phyloP scores from a whole-genome alignment of 2,888 invertebrate genomes.

The Drosophila parthenogenetica region DNA sequence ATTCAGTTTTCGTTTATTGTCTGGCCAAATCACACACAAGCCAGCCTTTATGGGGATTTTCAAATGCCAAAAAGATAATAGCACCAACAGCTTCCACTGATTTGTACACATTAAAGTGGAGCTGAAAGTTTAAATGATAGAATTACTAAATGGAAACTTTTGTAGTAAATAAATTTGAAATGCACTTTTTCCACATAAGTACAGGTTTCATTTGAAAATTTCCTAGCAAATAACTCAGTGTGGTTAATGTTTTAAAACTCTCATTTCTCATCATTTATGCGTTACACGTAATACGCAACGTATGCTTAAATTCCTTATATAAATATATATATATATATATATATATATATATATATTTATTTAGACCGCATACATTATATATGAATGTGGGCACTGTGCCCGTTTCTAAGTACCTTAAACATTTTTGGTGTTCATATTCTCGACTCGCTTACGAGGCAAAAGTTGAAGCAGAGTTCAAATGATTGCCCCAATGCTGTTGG shows the following conservation, averaged over 20 bases:
- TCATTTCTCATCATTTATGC: not conserved
- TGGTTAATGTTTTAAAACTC: not conserved
- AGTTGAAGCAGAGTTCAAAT: slow-evolving; percentile 64
- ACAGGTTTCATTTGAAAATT: not conserved
- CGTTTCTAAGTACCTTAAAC: slow-evolving; percentile 22
- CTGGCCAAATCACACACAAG: not conserved
- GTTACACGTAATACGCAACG: slow-evolving; percentile 1
- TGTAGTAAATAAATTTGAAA: no score
- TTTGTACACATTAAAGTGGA: no score
- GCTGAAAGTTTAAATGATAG: no score
- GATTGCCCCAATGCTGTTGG: slow-evolving; percentile 47
- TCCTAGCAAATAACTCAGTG: not conserved
- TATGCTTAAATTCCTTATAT: slow-evolving; percentile 18
- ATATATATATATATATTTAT: not conserved
- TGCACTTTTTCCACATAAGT: no score
- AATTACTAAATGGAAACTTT: no score
- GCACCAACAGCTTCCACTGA: no score
- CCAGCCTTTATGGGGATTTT: not conserved
- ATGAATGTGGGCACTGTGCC: slow-evolving; percentile 10
- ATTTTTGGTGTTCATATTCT: slow-evolving; percentile 37
- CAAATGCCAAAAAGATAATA: no score
- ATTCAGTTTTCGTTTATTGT: not conserved
- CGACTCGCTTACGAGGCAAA: slow-evolving; percentile 47
- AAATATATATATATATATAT: no score
- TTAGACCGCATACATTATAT: slow-evolving; percentile 9